These are phyloP conservation scores for Origma solitaria DNA, from an alignment of 2,113 vertebrate genomes.

Conservation along the genomic window DNA sequence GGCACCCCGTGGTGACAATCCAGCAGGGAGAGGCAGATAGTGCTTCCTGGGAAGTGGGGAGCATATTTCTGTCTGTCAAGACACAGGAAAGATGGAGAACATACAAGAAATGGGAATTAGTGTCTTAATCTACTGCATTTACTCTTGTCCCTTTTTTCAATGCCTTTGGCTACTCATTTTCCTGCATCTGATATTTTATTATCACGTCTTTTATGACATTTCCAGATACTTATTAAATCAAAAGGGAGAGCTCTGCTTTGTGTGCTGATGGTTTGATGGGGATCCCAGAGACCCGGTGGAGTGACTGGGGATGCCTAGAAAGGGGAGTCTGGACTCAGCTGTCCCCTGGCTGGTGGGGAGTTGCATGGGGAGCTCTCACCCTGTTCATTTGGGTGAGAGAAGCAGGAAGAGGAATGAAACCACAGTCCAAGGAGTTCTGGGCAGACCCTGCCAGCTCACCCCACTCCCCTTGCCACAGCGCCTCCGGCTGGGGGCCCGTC, in stretches of 20 bases:
- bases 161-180: slow-evolving; percentile 8
- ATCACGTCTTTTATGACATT: neutral
- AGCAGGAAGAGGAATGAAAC: neutral
- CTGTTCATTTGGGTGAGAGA: neutral
- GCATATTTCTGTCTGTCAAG: slow-evolving; percentile 8
- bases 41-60: neutral
- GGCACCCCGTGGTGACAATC: neutral
- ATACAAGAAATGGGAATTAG: neutral
- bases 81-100: neutral
- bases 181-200: slow-evolving; percentile 23
- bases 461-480: neutral
- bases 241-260: neutral
- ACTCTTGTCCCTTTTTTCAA: neutral
- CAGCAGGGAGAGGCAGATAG: neutral
- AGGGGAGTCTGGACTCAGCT: accelerated
- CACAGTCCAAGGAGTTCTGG: neutral
- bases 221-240: slow-evolving; percentile 14
- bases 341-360: neutral
- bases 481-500: accelerated
- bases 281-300: accelerated
- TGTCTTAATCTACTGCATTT: neutral
- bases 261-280: neutral
- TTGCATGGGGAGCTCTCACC: neutral
- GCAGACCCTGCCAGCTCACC: neutral
- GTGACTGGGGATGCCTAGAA: neutral